phyloP scores from a whole-genome alignment of 2,888 invertebrate genomes.

The Morinoia aosen region DNA sequence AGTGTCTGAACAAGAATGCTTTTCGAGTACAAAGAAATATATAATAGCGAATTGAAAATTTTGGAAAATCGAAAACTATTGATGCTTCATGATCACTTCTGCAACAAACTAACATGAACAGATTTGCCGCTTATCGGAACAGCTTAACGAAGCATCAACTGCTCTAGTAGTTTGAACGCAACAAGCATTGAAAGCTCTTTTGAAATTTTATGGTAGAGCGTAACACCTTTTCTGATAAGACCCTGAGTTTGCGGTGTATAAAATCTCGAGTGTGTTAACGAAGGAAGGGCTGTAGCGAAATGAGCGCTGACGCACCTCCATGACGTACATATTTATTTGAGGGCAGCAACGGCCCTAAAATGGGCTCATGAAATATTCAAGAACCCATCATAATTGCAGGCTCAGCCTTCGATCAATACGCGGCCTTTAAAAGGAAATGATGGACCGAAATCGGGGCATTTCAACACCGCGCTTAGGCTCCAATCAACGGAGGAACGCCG shows the following conservation, averaged over 20 bases:
- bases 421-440: not conserved
- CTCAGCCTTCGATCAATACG: slow-evolving; percentile 3
- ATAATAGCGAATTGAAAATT: too few relatives aligned
- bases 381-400: slow-evolving; percentile 4
- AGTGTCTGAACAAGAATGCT: not conserved
- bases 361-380: not conserved
- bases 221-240: not conserved
- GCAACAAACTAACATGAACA: too few relatives aligned
- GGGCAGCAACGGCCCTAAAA: not conserved
- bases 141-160: too few relatives aligned
- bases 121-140: too few relatives aligned
- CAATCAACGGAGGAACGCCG: not conserved
- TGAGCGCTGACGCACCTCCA: not conserved
- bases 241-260: not conserved
- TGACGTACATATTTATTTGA: not conserved
- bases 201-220: not conserved
- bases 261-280: not conserved
- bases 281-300: not conserved
- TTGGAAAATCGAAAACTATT: too few relatives aligned
- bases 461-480: not conserved
- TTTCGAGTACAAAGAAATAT: not conserved
- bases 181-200: not conserved
- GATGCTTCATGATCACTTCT: too few relatives aligned
- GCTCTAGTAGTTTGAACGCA: too few relatives aligned
- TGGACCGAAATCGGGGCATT: not conserved